Percentiles rank a stretch among this genome's conserved stretches.
Evolutionary conservation across 1,140 invertebrate genomes (phyloP).

Genomic region (Penaeus vannamei): DNA sequence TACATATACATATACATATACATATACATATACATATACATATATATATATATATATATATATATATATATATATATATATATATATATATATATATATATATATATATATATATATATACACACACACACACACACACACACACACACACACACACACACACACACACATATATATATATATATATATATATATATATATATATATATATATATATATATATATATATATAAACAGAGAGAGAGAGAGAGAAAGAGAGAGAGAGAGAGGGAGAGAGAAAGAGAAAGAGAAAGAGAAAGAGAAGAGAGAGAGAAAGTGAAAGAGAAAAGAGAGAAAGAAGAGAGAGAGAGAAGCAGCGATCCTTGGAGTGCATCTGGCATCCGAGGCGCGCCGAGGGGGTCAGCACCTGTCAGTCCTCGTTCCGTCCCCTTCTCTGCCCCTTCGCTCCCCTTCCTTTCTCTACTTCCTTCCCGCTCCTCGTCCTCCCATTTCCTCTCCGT

Average conservation of each 20-base stretch:
- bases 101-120: too few relatives aligned
- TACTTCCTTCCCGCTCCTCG: not conserved
- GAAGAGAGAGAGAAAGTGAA: not conserved
- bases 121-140: too few relatives aligned
- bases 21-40: not conserved
- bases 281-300: not conserved
- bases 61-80: too few relatives aligned
- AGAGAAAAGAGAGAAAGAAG: constrained; percentile 3
- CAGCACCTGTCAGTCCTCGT: constrained; percentile 9
- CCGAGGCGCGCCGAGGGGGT: not conserved
- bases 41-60: not conserved
- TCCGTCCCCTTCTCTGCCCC: not conserved
- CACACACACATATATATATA: too few relatives aligned
- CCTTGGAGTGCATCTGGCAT: not conserved
- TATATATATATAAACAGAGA: not conserved
- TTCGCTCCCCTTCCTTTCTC: not conserved
- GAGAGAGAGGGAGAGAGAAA: constrained; percentile 1
- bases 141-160: too few relatives aligned
- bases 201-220: too few relatives aligned
- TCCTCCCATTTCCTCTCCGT: not conserved
- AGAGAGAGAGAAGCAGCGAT: not conserved
- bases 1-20: not conserved
- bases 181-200: too few relatives aligned
- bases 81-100: too few relatives aligned
- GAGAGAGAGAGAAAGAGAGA: not conserved